These are phyloP conservation scores for Margaritifera margaritifera DNA, from an alignment of 2,888 invertebrate species.

Conservation along the genomic window DNA sequence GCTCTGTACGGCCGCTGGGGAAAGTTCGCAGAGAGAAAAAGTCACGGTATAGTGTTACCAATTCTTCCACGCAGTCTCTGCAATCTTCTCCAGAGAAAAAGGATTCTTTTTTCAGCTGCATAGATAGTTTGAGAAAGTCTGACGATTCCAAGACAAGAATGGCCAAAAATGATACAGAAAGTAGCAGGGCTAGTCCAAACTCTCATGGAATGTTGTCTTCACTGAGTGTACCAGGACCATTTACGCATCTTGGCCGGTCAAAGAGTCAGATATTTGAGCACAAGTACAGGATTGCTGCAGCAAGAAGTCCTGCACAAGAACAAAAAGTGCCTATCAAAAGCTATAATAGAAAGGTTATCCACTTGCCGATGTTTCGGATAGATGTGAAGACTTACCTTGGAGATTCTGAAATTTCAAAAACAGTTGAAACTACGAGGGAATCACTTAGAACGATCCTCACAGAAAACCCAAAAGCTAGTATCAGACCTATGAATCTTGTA, in stretches of 20 bases:
- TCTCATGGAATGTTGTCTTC: no score
- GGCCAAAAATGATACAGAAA: conserved; percentile 1
- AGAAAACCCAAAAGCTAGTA: conserved; percentile 32
- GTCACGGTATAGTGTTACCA: not conserved
- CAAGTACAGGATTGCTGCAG: conserved; percentile 32
- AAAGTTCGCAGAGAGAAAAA: conserved; percentile 21
- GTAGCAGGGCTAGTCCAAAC: not conserved
- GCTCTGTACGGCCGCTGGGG: conserved; percentile 28
- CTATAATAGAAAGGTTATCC: conserved; percentile 31
- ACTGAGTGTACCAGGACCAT: not conserved
- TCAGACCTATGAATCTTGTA: conserved; percentile 26
- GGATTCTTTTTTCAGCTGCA: no score
- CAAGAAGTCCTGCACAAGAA: conserved; percentile 19
- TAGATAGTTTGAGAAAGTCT: not conserved
- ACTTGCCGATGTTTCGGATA: conserved; percentile 37
- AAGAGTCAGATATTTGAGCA: conserved; percentile 33
- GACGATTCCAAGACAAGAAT: not conserved
- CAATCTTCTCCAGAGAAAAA: no score
- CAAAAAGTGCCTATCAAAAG: conserved; percentile 14
- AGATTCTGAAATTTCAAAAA: conserved; percentile 30
- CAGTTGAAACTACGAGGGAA: conserved; percentile 36
- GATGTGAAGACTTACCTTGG: conserved; percentile 30
- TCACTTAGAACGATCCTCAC: conserved; percentile 29
- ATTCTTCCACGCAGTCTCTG: no score
- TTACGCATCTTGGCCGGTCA: conserved; percentile 17